Evolutionary conservation across 2,888 invertebrate genomes (phyloP), one percentile per base, ranked within the genome.

Genomic region (Drosophila phalerata): DNA sequence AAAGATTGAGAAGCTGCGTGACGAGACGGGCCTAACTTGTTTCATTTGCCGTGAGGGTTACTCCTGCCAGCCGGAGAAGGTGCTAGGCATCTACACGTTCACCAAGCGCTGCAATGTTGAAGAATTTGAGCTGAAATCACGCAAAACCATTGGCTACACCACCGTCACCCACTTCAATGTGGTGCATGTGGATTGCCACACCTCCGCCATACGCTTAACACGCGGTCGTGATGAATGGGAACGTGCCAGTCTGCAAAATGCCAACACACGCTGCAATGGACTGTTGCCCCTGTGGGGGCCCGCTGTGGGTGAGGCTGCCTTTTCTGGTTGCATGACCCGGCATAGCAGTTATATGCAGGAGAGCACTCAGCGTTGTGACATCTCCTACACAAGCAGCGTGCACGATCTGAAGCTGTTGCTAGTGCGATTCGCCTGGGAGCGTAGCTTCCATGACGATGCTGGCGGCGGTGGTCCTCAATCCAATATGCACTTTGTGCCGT

Each of bases 121-220:
- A 80, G 98, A 98, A 90, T 97, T 95, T 91, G 99, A 99, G 92
- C 94, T 95, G 73, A 98, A 98, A 90, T 95, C 97, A 40, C 94
- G 98, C 75, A 98, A 98, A 93, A 96, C 97, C 19, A 94, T 96
- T 42, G 92, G 92, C 60, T 98, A 98, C 93, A 96, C 97, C 53
- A 99, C 99, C 0, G 99, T 99, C 37, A 98, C 98, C 13, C 99
- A 99, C 93, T 99, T 99, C 93, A 99, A 99, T 93, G 96, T 99
- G 38, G 98, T 99, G 28, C 99, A 99, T 92, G 96, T 99, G 4
- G 99, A 99, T 92, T 99, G 99, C 90, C 99, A 99, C 93, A 97
- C 98, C 94, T 97, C 97, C 0, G 99, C 99, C 28, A 98, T 99
- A 52, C 94, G 98, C 63, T 92, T 95, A 79, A 95, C 95, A 0